Evolutionary conservation across 1,140 invertebrate species (phyloP), one percentile per base, ranked within the genome.

Genomic region (Atopsyche davidsoni): DNA sequence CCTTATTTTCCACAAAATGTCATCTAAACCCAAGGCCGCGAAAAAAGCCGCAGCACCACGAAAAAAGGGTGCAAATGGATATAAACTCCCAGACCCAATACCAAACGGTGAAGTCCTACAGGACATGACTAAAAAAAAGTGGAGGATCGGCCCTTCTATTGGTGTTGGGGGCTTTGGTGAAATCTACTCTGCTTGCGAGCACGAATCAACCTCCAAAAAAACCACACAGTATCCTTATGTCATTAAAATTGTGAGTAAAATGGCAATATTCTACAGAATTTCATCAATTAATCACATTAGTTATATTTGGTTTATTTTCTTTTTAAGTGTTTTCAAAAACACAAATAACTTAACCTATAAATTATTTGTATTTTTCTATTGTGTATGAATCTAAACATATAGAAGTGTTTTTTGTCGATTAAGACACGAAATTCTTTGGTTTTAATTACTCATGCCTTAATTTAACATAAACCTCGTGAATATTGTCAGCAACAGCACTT

Each of bases 101-200:
- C 79, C 83, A 7, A 31, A 48, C 21, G 90, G 89, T 19, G 83
- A 85, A 64, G 69, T 92, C 49, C 66, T 96, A 17, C 79, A 73
- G 25, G 91, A 95, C 70, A 63, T 83, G 7, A 66, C 71, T 9
- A 87, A 87, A 59, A 82, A 82, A 51, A 72, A 82, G 64, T 96
- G 93, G 93, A 80, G 79, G 52, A 77, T 96, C 38, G 91, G 90
- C 1, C 75, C 80, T 17, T 89, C 90, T 0, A 88, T 96, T 45
- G 93, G 92, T 1, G 74, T 85, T 49, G 93, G 93, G n/a, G 93
- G 92, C 24, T 96, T 96, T 73, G 92, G 92, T 1, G 87, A 93
- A 67, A 92, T 95, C 61, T 95, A 95, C 66, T 77, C 83, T 17
- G 88, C 86, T 64, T 66, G 69, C 66, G 78, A 80, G 47, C 75